Evolutionary conservation across 2,113 vertebrate species (phyloP), one percentile per base, ranked within the genome.

Genomic region (Prolemur simus): DNA sequence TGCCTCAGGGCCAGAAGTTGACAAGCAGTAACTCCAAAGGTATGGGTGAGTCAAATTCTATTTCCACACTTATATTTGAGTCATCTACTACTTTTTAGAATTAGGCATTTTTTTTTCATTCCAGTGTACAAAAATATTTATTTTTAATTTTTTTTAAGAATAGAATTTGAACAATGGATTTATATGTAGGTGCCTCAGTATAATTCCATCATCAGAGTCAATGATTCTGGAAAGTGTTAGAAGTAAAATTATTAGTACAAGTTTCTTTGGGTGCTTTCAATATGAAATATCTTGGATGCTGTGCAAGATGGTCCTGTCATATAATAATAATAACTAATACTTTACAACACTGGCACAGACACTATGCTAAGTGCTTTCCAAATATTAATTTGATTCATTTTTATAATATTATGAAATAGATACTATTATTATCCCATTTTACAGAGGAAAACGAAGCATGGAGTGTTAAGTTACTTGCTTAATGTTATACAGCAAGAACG

Each of bases 241-340:
- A 86, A 76, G 32, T 86, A 93, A 92, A 94, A 94, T 85, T 73
- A 95, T 91, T 82, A 85, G 25, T 63, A 52, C 14, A 88, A 32
- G 14, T 89, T 85, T 90, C 45, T 95, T 94, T 66, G 76, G 32
- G 45, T 69, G 4, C 25, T 74, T 88, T 34, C 8, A 83, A 29
- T 81, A 81, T 63, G 89, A 88, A 12, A 25, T 90, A 64, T 94
- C 87, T 94, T 87, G 29, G 54, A 23, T 68, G 49, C 20, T 95
- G 2, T 91, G 21, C 18, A 73, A 93, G 37, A 74, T 91, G 21
- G 77, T 18, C n/a, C 12, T 93, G 27, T 74, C n/a, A 80, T 71
- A 52, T 95, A 86, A 87, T 39, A 69, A 81, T 52, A 91, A 66
- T 82, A 52, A 39, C 56, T 93, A 63, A 54, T 90, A 78, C 12